Conservation (phyloP, 2,113 vertebrate genomes). For the Meriones unguiculatus region DNA sequence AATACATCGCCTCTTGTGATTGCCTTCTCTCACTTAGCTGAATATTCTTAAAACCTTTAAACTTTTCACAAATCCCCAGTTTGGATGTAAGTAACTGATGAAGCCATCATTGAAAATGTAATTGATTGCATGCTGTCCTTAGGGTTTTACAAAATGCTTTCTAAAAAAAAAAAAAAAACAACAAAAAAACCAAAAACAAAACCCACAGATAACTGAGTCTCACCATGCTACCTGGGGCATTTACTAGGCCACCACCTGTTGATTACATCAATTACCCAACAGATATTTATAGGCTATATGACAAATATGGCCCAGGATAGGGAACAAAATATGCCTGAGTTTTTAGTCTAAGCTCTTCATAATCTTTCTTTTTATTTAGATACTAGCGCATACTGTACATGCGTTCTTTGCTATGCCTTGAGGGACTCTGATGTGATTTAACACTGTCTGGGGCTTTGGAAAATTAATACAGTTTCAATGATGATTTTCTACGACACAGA, state of each 20-base stretch:
- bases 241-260: neutral
- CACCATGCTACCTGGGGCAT: neutral
- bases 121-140: neutral
- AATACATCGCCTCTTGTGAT: neutral
- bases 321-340: neutral
- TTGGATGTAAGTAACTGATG: slow-evolving; percentile 29
- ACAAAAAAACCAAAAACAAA: too few relatives aligned
- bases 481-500: neutral
- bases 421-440: neutral
- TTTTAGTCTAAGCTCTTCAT: neutral
- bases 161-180: neutral
- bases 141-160: neutral
- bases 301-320: neutral
- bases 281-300: neutral
- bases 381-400: neutral
- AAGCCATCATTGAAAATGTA: slow-evolving; percentile 45
- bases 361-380: neutral
- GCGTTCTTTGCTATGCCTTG: neutral
- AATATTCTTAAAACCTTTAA: neutral
- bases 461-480: neutral
- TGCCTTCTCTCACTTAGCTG: slow-evolving; percentile 36
- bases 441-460: neutral
- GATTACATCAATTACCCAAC: neutral
- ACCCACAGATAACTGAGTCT: neutral
- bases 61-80: slow-evolving; percentile 9